Percentiles rank a stretch among this genome's conserved stretches.
Evolutionary conservation across 2,888 invertebrate genomes (phyloP).

Genomic region (Megaustenia siamemsis): DNA sequence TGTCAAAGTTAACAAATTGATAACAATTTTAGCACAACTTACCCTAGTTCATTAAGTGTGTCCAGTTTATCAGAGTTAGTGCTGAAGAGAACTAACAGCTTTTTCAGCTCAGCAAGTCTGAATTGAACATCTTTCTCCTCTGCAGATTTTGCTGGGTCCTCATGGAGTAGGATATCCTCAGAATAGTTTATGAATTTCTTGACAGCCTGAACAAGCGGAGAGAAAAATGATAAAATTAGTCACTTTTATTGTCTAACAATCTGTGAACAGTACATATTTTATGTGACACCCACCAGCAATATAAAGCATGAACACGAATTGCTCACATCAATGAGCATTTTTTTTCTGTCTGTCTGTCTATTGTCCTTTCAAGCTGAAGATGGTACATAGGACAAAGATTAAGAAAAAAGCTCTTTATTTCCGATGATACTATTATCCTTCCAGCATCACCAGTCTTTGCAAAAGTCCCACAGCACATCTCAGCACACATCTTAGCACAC

Average conservation of each 20-base stretch:
- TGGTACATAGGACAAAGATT: too few species aligned
- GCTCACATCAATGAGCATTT: too few species aligned
- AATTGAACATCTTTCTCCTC: conserved; percentile 66
- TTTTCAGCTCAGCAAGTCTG: conserved; percentile 68
- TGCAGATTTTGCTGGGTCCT: conserved; percentile 70
- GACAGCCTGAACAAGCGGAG: conserved; percentile 56
- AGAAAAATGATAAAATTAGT: background rate
- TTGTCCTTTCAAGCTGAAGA: too few species aligned
- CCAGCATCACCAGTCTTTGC: too few species aligned
- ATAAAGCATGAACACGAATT: too few species aligned
- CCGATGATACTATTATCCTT: too few species aligned
- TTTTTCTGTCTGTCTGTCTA: too few species aligned
- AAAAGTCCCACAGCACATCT: too few species aligned
- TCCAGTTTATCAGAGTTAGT: conserved; percentile 70
- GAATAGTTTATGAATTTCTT: conserved; percentile 71
- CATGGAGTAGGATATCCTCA: conserved; percentile 64
- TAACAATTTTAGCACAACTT: background rate
- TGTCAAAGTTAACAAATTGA: background rate
- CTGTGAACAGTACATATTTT: background rate
- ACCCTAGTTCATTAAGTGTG: conserved; percentile 74
- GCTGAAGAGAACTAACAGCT: conserved; percentile 68
- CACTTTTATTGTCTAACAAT: background rate
- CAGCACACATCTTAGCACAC: too few species aligned
- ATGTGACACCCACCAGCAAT: too few species aligned
- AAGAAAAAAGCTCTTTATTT: too few species aligned